These are phyloP conservation scores for Aleadryas rufinucha DNA, from an alignment of 2,113 vertebrate genomes.

Conservation along the genomic window DNA sequence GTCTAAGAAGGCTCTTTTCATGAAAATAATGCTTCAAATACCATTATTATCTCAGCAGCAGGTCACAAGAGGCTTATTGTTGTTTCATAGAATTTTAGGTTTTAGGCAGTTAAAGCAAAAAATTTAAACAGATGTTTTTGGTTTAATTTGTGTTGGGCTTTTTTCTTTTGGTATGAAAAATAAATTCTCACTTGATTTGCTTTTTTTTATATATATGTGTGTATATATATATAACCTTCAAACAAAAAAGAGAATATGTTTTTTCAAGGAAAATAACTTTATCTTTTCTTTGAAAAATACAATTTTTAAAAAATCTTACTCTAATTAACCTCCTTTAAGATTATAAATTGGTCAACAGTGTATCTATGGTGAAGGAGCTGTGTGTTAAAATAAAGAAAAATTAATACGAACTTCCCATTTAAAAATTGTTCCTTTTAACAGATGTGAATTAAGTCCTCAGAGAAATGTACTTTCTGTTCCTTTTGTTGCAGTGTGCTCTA, in stretches of 20 bases:
- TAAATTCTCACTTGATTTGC: not conserved
- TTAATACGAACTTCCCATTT: not conserved
- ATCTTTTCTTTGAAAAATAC: not conserved
- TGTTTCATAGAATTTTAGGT: not conserved
- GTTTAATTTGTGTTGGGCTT: not conserved
- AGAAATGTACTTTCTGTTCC: not conserved
- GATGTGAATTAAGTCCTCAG: not conserved
- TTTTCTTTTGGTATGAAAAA: not conserved
- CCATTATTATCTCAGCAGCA: slow-evolving; percentile 1
- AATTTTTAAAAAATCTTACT: not conserved
- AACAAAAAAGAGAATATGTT: fast-evolving
- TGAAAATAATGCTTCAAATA: not conserved
- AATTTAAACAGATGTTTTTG: not conserved
- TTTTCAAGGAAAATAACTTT: not conserved
- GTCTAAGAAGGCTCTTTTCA: not conserved
- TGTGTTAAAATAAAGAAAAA: not conserved
- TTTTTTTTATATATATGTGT: not conserved
- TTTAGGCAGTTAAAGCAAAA: not conserved
- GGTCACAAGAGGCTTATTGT: not conserved
- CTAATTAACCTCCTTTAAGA: not conserved
- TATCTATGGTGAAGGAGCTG: not conserved
- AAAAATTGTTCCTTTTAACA: not conserved
- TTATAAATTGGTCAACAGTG: not conserved
- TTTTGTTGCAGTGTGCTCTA: not conserved
- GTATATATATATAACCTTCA: fast-evolving